Evolutionary conservation across 2,113 vertebrate genomes (phyloP), one percentile per base, ranked within the genome.

Genomic region (Junco hyemalis): DNA sequence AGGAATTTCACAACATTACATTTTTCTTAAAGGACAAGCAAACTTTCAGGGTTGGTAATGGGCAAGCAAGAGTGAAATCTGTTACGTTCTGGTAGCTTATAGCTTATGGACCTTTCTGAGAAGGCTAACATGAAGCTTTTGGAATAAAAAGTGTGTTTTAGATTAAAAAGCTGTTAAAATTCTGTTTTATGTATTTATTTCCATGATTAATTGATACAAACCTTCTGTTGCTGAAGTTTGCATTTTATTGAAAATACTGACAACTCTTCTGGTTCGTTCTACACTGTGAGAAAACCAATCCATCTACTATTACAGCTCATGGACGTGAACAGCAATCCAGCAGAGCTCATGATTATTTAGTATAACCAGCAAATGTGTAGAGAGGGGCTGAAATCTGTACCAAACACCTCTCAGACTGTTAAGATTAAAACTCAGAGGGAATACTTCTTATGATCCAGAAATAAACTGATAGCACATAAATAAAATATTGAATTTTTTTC

Each of bases 21-120:
- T 98, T 98, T 98, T 97, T 98, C 98, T 98, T 98, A 98, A 98
- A 98, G 98, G 98, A 99, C 98, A 98, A 98, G 98, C 98, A 98
- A 98, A 98, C 98, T 98, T 97, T 98, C 98, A 98, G 97, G 97
- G 97, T 90, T 96, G 96, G 97, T 97, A 98, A 98, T 97, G 97
- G 98, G 97, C 96, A 97, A 98, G 98, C 98, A 96, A 95, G 97
- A 97, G 94, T 97, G 97, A 97, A 87, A 97, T 92, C 97, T 94
- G 97, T 97, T 98, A 98, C 60, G 86, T 97, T 97, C 97, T 96
- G 97, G 97, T 96, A 97, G 96, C 97, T 98, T 88, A 94, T 87
- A 97, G 96, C 94, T 96, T 97, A 97, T 93, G 95, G 88, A 94
- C 94, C 97, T 96, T 97, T 97, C 96, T 95, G 97, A 98, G 95